These are phyloP conservation scores for Salvelinus fontinalis DNA, from an alignment of 2,113 vertebrate species.

Conservation along the genomic window DNA sequence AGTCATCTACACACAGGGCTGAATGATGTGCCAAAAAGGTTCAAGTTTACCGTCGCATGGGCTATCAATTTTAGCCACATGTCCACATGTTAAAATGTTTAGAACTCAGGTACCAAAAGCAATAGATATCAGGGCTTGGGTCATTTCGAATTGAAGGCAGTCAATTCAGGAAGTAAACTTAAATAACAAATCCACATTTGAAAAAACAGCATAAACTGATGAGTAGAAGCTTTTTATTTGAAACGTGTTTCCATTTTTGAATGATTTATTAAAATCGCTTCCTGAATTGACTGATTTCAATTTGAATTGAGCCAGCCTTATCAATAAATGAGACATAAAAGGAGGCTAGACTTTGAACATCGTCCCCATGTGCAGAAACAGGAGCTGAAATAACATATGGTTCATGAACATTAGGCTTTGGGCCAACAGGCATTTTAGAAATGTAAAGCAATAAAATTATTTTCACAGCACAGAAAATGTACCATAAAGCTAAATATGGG, in stretches of 20 bases:
- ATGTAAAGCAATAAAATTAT: slow-evolving; percentile 13
- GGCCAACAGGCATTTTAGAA: slow-evolving; percentile 6
- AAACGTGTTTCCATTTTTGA: no score
- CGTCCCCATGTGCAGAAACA: neutral
- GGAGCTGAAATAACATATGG: slow-evolving; percentile 17
- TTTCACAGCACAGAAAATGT: neutral
- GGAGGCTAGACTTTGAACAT: neutral
- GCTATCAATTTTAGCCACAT: neutral
- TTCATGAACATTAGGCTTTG: slow-evolving; percentile 33
- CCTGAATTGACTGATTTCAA: no score
- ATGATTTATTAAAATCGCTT: no score
- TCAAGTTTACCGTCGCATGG: slow-evolving; percentile 15
- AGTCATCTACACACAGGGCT: slow-evolving; percentile 38
- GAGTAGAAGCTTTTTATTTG: no score
- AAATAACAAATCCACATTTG: no score
- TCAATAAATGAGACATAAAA: neutral
- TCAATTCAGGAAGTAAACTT: no score
- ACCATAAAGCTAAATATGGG: neutral
- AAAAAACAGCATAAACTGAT: no score
- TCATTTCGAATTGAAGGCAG: no score
- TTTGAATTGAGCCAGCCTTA: neutral
- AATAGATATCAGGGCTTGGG: no score
- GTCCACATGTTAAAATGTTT: neutral
- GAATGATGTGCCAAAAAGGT: slow-evolving; percentile 46
- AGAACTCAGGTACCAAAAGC: neutral